Percentiles rank a stretch among this genome's conserved stretches.
phyloP scores from a whole-genome alignment of 2,797 vertebrate genomes.

The Perodicticus potto region DNA sequence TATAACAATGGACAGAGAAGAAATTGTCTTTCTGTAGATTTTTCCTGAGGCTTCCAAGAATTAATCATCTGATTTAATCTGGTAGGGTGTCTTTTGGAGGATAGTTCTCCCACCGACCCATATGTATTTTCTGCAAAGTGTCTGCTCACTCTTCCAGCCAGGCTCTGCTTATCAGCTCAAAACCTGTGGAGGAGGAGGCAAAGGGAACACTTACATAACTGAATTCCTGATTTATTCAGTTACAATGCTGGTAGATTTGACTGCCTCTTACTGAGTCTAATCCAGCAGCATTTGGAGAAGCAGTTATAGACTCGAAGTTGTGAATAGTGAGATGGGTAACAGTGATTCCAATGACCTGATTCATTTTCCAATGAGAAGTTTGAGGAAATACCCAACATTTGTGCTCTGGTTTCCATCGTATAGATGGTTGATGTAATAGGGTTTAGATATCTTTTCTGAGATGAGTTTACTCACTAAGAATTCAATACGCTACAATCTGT shows the following conservation, averaged over 20 bases:
- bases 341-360: constrained; percentile 28
- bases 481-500: constrained; percentile 19
- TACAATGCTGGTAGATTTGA: neutral
- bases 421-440: neutral
- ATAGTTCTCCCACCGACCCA: neutral
- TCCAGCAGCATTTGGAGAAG: neutral
- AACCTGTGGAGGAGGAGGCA: neutral
- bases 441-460: constrained; percentile 53
- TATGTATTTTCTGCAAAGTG: neutral
- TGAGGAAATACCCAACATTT: constrained; percentile 15
- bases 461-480: constrained; percentile 20
- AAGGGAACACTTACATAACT: neutral
- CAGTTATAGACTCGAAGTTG: neutral
- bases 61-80: neutral
- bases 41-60: neutral
- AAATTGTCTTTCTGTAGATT: neutral
- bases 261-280: neutral
- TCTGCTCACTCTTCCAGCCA: neutral
- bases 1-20: neutral
- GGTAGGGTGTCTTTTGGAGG: neutral
- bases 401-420: neutral
- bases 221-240: neutral
- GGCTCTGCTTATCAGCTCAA: neutral
- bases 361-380: neutral
- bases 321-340: neutral